Evolutionary conservation across 2,888 invertebrate genomes (phyloP), one percentile per base, ranked within the genome.

Genomic region (Lacanobia oleracea): DNA sequence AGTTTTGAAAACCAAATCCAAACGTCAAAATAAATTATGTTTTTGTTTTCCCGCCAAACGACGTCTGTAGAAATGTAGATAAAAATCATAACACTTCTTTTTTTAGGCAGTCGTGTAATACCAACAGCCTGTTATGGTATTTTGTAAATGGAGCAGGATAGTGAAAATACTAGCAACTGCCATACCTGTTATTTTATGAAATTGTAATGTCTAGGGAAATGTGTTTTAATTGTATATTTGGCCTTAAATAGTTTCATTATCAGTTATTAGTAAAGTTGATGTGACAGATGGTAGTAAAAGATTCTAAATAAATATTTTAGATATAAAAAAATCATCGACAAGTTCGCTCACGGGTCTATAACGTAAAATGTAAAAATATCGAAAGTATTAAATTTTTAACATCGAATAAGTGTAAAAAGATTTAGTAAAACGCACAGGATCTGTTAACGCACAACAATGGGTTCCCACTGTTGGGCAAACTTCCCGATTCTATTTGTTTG

Each of bases 311-410:
- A 56, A 56, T 65, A 66, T 51, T 65, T 33, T 78, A 81, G 60
- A 54, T 77, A 43, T 79, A 75, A 67, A 67, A 53, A 67, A 78
- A 65, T 72, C 76, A 81, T 69, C 76, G 81, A 90, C 91, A 92
- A 93, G 93, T 93, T 93, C 92, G 89, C 86, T 91, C 88, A 93
- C 93, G 93, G 93, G 93, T 92, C 79, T 78, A 67, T 78, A 71
- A 57, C 60, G 67, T 81, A 75, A 78, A 79, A 61, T 86, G 75
- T 84, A 71, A 62, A 83, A 77, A 82, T 71, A 78, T 66, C 71
- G 69, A 75, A 79, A 72, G 67, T 82, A 69, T 79, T 71, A 79
- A 81, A 75, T 72, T 81, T 79, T 70, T 83, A 81, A 89, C 90
- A 91, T 90, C 91, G 88, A 91, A 90, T 86, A 83, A 67, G 63